These are phyloP conservation scores for Ceramica pisi DNA, from an alignment of 2,888 invertebrate species.

Conservation along the genomic window DNA sequence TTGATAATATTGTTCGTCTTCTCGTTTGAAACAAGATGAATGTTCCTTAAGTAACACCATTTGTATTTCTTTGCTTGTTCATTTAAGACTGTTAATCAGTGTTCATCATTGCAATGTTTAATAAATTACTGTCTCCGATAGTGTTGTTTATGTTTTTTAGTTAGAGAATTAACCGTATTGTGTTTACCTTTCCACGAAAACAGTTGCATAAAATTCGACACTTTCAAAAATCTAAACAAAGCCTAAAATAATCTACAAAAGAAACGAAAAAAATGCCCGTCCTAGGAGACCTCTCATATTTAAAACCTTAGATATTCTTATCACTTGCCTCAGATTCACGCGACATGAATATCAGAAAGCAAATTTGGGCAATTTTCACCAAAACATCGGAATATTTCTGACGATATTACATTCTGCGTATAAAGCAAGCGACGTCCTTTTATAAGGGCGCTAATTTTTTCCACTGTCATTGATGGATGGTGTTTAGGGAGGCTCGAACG, in stretches of 20 bases:
- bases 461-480: constrained; percentile 80
- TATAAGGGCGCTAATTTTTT: constrained; percentile 70
- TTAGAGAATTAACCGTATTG: not conserved
- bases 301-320: constrained; percentile 24
- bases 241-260: not conserved
- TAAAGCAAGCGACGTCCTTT: constrained; percentile 58
- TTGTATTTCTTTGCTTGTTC: constrained; percentile 5
- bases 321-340: constrained; percentile 26
- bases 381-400: constrained; percentile 58
- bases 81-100: constrained; percentile 9
- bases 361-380: constrained; percentile 51
- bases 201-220: not conserved
- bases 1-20: constrained; percentile 1
- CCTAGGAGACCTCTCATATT: constrained; percentile 15
- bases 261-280: constrained; percentile 13
- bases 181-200: not conserved
- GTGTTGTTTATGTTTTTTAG: not conserved
- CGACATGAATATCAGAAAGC: constrained; percentile 34
- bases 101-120: not conserved
- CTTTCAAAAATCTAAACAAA: not conserved
- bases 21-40: constrained; percentile 11
- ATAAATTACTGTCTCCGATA: constrained; percentile 1
- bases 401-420: constrained; percentile 62
- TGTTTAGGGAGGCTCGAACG: constrained; percentile 56
- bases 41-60: constrained; percentile 3